These are phyloP conservation scores for Psilopsiagon aymara DNA, from an alignment of 2,113 vertebrate genomes.

Conservation along the genomic window DNA sequence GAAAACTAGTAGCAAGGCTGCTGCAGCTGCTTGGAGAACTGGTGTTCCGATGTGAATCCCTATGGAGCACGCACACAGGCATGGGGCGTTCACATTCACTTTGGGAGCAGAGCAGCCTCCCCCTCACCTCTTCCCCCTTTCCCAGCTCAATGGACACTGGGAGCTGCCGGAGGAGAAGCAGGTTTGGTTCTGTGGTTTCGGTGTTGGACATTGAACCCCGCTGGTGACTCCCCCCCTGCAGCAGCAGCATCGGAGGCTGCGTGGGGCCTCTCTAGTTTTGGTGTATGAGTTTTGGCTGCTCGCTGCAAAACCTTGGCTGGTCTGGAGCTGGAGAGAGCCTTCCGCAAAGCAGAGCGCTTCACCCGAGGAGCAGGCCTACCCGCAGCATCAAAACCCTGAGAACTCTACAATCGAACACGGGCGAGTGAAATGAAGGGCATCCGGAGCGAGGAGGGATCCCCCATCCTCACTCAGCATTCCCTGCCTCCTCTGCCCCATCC, in stretches of 20 bases:
- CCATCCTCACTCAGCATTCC: not conserved
- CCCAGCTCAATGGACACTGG: not conserved
- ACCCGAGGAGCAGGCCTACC: slow-evolving; percentile 25
- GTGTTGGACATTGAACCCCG: not conserved
- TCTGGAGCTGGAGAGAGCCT: not conserved
- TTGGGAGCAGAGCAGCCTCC: not conserved
- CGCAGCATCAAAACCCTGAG: slow-evolving; percentile 74
- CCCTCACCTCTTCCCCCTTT: not conserved
- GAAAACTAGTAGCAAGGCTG: slow-evolving; percentile 43
- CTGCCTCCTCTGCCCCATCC: not conserved
- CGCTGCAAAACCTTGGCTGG: not conserved
- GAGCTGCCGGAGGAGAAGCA: not conserved
- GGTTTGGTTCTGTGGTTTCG: not conserved
- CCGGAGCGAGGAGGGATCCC: not conserved
- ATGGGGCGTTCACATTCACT: not conserved
- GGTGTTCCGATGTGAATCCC: not conserved
- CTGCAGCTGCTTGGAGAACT: slow-evolving; percentile 30
- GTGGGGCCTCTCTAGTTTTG: not conserved
- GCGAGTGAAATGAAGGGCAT: not conserved
- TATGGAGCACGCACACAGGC: not conserved
- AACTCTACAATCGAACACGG: slow-evolving; percentile 43
- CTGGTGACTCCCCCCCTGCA: not conserved
- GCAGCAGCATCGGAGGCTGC: not conserved
- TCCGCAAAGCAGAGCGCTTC: not conserved
- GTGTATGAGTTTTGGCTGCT: not conserved